Evolutionary conservation across 2,888 invertebrate genomes (phyloP).

Genomic region (Drosophila meridiana): DNA sequence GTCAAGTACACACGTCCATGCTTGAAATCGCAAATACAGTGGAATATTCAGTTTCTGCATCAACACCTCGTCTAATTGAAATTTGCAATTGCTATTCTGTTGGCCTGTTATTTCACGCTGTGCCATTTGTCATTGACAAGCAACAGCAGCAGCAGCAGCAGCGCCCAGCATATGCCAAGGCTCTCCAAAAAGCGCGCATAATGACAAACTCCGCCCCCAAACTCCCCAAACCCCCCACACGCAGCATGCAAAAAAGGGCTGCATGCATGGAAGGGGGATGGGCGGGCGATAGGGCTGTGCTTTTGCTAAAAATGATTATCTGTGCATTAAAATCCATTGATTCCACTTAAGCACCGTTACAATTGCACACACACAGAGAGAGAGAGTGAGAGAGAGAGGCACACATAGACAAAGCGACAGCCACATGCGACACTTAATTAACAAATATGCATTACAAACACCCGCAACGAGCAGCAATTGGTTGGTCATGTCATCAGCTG

Average conservation of each 20-base stretch:
- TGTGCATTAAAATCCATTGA: slow-evolving; percentile 81
- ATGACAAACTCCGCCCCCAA: slow-evolving; percentile 15
- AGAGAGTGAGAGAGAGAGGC: slow-evolving; percentile 11
- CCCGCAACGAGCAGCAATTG: slow-evolving; percentile 77
- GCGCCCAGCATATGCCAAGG: slow-evolving; percentile 46
- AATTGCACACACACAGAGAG: slow-evolving; percentile 54
- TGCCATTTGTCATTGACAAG: slow-evolving; percentile 75
- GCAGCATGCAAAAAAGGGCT: slow-evolving; percentile 5
- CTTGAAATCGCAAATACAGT: slow-evolving; percentile 47
- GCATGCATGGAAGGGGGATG: background rate
- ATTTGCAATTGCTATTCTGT: slow-evolving; percentile 57
- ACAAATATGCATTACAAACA: slow-evolving; percentile 80
- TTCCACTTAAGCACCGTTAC: slow-evolving; percentile 80
- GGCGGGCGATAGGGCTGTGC: slow-evolving; percentile 8
- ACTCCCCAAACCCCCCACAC: background rate
- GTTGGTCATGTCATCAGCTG: slow-evolving; percentile 67
- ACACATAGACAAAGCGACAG: slow-evolving; percentile 29
- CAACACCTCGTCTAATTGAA: slow-evolving; percentile 80
- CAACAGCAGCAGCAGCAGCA: slow-evolving; percentile 26
- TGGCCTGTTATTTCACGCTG: slow-evolving; percentile 50
- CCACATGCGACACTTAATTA: slow-evolving; percentile 73
- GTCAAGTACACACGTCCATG: slow-evolving; percentile 13
- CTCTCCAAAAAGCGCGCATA: slow-evolving; percentile 45
- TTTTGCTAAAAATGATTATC: slow-evolving; percentile 76
- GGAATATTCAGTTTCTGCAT: slow-evolving; percentile 58